Evolutionary conservation across 2,797 vertebrate genomes (phyloP).

Genomic region (Pachyuromys duprasi): DNA sequence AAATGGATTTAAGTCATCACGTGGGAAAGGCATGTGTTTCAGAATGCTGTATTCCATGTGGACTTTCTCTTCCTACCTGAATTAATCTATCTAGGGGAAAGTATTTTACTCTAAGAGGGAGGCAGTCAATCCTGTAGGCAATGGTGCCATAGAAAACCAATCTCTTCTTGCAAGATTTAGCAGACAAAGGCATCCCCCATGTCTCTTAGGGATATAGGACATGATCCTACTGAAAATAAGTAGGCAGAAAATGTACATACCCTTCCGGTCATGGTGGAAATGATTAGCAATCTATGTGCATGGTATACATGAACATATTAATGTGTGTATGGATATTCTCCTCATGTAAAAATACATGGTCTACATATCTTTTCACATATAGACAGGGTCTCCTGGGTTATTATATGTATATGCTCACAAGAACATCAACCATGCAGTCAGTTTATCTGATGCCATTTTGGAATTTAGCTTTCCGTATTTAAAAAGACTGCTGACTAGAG

Average conservation of each 20-base stretch:
- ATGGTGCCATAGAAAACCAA: neutral
- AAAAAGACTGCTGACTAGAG: neutral
- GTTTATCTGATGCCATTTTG: slow-evolving; percentile 22
- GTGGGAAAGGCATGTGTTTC: neutral
- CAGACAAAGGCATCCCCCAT: neutral
- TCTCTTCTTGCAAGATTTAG: neutral
- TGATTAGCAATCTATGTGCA: neutral
- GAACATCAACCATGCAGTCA: neutral
- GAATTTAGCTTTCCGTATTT: slow-evolving; percentile 32
- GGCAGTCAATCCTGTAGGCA: neutral
- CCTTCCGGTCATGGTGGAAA: neutral
- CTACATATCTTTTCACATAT: neutral
- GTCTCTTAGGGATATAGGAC: neutral
- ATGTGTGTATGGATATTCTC: neutral
- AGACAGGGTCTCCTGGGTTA: neutral
- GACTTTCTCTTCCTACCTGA: neutral
- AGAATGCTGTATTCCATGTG: neutral
- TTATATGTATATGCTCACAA: neutral
- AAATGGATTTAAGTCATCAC: neutral
- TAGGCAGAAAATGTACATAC: neutral
- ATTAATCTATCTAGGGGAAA: neutral
- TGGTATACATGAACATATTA: neutral
- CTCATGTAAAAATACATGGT: neutral
- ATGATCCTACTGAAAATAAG: neutral
- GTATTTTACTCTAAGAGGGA: neutral